These are phyloP conservation scores for Odocoileus hemionus DNA, from an alignment of 2,113 vertebrate genomes.

Conservation along the genomic window DNA sequence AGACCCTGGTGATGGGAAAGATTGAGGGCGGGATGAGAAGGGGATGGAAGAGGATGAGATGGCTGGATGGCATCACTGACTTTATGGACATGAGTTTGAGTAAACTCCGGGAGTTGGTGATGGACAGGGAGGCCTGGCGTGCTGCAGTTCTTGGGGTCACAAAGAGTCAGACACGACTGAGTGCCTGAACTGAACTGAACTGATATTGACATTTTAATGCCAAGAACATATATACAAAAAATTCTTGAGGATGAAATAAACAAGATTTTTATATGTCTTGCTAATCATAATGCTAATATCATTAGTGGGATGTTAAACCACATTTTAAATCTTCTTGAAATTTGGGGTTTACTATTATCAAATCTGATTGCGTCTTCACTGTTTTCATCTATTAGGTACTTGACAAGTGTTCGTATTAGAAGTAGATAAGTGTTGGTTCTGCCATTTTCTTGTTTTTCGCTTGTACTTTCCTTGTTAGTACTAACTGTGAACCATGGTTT, in stretches of 20 bases:
- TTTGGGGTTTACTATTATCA: not conserved
- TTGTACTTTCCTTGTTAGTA: not conserved
- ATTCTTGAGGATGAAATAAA: not conserved
- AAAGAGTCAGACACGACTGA: no score
- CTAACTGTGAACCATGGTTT: not conserved
- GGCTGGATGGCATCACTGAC: no score
- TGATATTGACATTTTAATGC: not conserved
- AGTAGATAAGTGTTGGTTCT: not conserved
- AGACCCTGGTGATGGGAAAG: no score
- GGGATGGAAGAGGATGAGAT: no score
- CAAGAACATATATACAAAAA: not conserved
- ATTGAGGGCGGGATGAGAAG: no score
- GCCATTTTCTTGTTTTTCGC: not conserved
- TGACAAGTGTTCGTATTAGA: not conserved
- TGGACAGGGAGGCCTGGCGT: no score
- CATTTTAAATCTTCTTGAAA: constrained; percentile 6
- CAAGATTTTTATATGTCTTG: not conserved
- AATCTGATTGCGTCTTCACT: not conserved
- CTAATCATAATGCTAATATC: not conserved
- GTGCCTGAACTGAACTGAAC: no score
- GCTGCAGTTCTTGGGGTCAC: no score
- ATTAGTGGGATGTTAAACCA: not conserved
- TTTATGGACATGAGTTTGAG: no score
- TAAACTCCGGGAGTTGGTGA: no score
- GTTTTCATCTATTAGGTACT: not conserved